Evolutionary conservation across 2,888 invertebrate genomes (phyloP), one percentile per base, ranked within the genome.

Genomic region (Drosophila borealis): DNA sequence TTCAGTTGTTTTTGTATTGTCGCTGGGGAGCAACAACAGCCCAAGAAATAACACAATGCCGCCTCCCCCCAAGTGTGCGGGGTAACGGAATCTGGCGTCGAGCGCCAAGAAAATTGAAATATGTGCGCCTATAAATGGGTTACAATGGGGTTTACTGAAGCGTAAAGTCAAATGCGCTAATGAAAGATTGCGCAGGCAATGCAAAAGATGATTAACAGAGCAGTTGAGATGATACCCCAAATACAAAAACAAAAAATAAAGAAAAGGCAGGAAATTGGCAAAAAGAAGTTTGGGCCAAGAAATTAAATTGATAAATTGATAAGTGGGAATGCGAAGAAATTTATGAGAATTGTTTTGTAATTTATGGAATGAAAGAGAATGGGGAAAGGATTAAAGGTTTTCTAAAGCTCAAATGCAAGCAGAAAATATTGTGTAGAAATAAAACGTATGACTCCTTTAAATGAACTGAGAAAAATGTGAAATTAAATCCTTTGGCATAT

Each of bases 101-200:
- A 34, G 21, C 55, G 45, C 37, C 53, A 62, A 55, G 65, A 65
- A 84, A 87, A 84, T 83, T 83, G 82, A 83, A 87, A 84, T 84
- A 76, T 83, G 71, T 87, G 76, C 56, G 72, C 51, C 67, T 72
- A 70, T 73, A 82, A 81, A 86, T 82, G 81, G 81, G 81, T 75
- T 82, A 83, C 46, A 71, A 80, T 86, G 74, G 63, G 67, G 81
- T 70, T 74, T 64, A 81, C 80, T 85, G 83, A 62, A 82, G 86
- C 80, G 81, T 81, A 60, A 83, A 83, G 68, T 65, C 64, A 64
- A 74, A 71, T 71, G 66, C 54, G 67, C 81, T 83, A 83, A 83
- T 80, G 87, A 81, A 80, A 74, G 83, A 76, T 81, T 72, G 70
- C 37, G 59, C 60, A 63, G 36, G 69, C 54, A 76, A 53, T 39